Base-by-base conservation (phyloP, 1,140 invertebrate genomes). In the Leptinotarsa lineolata region DNA sequence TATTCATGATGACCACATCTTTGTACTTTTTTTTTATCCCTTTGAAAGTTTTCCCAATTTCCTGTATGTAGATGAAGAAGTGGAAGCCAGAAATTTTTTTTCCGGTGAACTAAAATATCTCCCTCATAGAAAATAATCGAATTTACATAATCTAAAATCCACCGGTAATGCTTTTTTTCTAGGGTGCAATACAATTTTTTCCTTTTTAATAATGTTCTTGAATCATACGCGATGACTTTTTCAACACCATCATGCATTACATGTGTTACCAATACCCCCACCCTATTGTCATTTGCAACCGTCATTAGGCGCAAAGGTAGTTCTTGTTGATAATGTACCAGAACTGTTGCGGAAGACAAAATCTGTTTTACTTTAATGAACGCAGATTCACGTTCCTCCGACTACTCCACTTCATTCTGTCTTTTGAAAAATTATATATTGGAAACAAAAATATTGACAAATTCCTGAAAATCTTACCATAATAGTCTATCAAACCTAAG, bases 131-230 rank as follows among this genome's bases (percentile, higher is more conserved):
- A 16, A 54, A 54, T 54, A 13, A 54, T 54, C 11, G n/a, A 54
- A 54, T 54, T 54, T 54, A n/a, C 48, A 54, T 54, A 54, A 54
- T 54, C 48, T 12, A 54, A 54, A 54, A 54, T 13, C 13, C 13
- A 54, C 12, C 48, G 48, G 4, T 6, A 54, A 54, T 0, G 83
- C 86, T 80, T 91, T 75, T 86, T 86, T 58, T 91, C 87, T 8
- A 88, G 78, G 70, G 88, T 85, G n/a, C 81, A 79, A 77, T 89
- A 90, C 15, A 86, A 86, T 74, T 80, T 76, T 78, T 90, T 85
- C 4, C 85, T 79, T 11, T 68, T 44, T 18, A 78, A 84, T 15
- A 90, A 78, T 4, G 85, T 84, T 39, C 84, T 78, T n/a, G 87
- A 89, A 1, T 83, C 86, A 79, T 80, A 88, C 13, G 82, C 81